phyloP scores from a whole-genome alignment of 37 sponge, comb jelly and placozoan species.

The Agelas oroides region DNA sequence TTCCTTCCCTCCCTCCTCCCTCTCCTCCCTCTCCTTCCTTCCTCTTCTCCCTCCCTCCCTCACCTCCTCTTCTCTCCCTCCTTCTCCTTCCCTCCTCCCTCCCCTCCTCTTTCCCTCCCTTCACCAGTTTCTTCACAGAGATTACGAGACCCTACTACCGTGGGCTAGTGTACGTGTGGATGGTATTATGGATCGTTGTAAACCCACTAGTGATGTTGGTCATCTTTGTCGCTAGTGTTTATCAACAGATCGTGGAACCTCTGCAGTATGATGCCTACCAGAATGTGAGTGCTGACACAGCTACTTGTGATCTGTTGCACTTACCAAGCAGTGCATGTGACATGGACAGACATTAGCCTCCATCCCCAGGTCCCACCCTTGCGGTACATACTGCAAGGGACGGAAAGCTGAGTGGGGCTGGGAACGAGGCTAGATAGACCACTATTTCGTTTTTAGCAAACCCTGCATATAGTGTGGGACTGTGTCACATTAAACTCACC shows the following conservation, averaged over 20 bases:
- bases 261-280: slow-evolving; percentile 65
- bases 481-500: too few relatives aligned
- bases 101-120: too few relatives aligned
- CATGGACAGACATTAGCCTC: too few relatives aligned
- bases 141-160: slow-evolving; percentile 4
- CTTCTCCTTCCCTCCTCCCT: too few relatives aligned
- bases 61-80: too few relatives aligned
- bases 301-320: neutral
- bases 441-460: too few relatives aligned
- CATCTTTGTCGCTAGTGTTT: slow-evolving; percentile 79
- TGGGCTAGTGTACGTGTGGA: slow-evolving; percentile 64
- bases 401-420: too few relatives aligned
- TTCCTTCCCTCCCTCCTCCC: neutral
- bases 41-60: too few relatives aligned
- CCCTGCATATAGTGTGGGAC: too few relatives aligned
- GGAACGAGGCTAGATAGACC: too few relatives aligned
- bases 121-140: slow-evolving; percentile 42
- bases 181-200: slow-evolving; percentile 80
- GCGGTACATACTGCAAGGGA: too few relatives aligned
- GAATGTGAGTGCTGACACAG: slow-evolving; percentile 65
- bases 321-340: neutral
- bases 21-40: neutral
- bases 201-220: slow-evolving; percentile 82
- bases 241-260: slow-evolving; percentile 62
- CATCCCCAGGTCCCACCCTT: too few relatives aligned